These are phyloP conservation scores for Octodon degus DNA, from an alignment of 2,113 vertebrate genomes.

Conservation along the genomic window DNA sequence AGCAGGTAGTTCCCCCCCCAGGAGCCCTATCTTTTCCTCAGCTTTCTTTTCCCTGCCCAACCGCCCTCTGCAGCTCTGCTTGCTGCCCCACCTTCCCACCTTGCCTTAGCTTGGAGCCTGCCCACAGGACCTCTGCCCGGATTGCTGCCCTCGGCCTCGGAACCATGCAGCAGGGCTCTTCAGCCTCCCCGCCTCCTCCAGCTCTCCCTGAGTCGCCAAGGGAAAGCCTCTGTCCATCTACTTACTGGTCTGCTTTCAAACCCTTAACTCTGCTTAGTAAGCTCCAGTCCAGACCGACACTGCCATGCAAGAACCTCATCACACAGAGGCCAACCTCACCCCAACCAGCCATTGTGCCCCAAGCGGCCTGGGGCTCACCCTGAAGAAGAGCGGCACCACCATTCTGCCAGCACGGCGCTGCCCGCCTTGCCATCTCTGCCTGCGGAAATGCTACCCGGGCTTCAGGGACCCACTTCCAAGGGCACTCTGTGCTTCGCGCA, in stretches of 20 bases:
- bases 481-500: not conserved
- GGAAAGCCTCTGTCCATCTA: not conserved
- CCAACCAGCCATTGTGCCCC: not conserved
- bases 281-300: not conserved
- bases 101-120: not conserved
- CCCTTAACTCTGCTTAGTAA: not conserved
- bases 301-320: not conserved
- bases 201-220: not conserved
- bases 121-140: not conserved
- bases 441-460: not conserved
- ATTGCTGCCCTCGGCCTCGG: not conserved
- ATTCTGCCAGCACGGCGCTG: not conserved
- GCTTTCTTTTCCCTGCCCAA: not conserved
- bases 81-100: too few species aligned
- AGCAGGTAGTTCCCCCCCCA: too few species aligned
- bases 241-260: not conserved
- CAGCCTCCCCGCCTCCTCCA: not conserved
- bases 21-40: not conserved
- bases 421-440: not conserved
- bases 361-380: not conserved
- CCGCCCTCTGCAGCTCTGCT: not conserved
- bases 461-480: not conserved
- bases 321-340: not conserved
- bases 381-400: not conserved
- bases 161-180: not conserved